Conservation (phyloP, 2,797 vertebrate genomes). For the Acipenser transmontanus region DNA sequence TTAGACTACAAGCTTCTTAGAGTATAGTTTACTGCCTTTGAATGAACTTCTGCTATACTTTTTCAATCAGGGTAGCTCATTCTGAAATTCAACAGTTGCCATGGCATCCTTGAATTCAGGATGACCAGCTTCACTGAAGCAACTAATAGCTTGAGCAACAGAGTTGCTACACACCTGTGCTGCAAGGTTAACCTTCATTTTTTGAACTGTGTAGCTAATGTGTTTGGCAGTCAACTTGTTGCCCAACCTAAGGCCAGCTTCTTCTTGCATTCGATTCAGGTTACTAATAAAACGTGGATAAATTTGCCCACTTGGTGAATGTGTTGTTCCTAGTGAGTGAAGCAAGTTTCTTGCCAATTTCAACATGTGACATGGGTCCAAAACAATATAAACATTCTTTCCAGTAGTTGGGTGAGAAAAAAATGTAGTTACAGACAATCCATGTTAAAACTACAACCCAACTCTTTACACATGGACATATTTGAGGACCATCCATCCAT, state of each 20-base stretch:
- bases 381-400: constrained; percentile 10
- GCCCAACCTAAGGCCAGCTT: constrained; percentile 11
- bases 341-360: constrained; percentile 7
- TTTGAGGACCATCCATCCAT: constrained; percentile 20
- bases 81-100: constrained; percentile 4
- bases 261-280: neutral
- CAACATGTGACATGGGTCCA: constrained; percentile 10
- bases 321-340: constrained; percentile 8
- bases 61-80: no score
- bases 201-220: neutral
- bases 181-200: constrained; percentile 16
- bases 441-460: constrained; percentile 19
- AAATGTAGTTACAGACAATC: constrained; percentile 10
- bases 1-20: no score
- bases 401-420: constrained; percentile 16
- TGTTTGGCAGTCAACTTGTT: constrained; percentile 12
- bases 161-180: constrained; percentile 17
- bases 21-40: no score
- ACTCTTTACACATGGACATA: constrained; percentile 16
- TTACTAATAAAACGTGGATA: constrained; percentile 3
- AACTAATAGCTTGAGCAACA: neutral
- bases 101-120: constrained; percentile 7
- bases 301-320: neutral
- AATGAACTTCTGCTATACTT: no score
- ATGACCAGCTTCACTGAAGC: constrained; percentile 10